These are phyloP conservation scores for Caenorhabditis becei DNA, from an alignment of 2,888 invertebrate species.

Conservation along the genomic window DNA sequence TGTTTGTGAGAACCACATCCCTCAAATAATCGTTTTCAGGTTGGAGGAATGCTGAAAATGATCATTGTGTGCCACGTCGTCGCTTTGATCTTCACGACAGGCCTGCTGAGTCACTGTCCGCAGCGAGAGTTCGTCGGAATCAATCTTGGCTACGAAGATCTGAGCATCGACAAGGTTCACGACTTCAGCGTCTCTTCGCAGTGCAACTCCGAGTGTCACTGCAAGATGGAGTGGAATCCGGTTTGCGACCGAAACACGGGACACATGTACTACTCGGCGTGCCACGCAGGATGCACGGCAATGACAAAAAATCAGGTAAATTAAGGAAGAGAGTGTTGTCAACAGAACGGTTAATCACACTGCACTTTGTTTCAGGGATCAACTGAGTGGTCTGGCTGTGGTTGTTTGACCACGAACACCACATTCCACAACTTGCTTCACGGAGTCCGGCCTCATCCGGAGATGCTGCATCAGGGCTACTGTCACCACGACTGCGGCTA, in stretches of 20 bases:
- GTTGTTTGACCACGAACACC: conserved; percentile 58
- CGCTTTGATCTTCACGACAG: conserved; percentile 76
- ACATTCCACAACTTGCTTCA: conserved; percentile 61
- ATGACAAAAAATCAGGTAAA: conserved; percentile 59
- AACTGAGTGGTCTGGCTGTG: conserved; percentile 63
- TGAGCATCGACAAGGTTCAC: conserved; percentile 58
- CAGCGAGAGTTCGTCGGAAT: conserved; percentile 80
- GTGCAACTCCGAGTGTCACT: conserved; percentile 76
- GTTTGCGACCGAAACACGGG: conserved; percentile 73
- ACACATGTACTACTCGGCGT: conserved; percentile 79
- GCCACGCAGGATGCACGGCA: conserved; percentile 78
- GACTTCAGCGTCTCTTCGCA: conserved; percentile 43
- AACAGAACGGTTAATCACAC: background rate
- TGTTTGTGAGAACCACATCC: no score
- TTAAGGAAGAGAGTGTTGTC: conserved; percentile 10
- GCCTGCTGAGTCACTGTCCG: conserved; percentile 79
- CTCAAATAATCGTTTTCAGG: no score
- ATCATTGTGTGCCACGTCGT: conserved; percentile 78
- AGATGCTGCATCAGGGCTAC: conserved; percentile 50
- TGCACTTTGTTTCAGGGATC: conserved; percentile 30
- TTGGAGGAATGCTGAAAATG: conserved; percentile 81
- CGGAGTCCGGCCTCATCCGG: conserved; percentile 22
- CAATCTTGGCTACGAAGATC: conserved; percentile 76
- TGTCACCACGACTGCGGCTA: conserved; percentile 75
- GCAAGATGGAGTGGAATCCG: conserved; percentile 78